A percentile compares a stretch with the other conserved stretches of the same genome.
Conservation (phyloP, 35 echinoderm and acorn worm genomes). For the Anneissia japonica region DNA sequence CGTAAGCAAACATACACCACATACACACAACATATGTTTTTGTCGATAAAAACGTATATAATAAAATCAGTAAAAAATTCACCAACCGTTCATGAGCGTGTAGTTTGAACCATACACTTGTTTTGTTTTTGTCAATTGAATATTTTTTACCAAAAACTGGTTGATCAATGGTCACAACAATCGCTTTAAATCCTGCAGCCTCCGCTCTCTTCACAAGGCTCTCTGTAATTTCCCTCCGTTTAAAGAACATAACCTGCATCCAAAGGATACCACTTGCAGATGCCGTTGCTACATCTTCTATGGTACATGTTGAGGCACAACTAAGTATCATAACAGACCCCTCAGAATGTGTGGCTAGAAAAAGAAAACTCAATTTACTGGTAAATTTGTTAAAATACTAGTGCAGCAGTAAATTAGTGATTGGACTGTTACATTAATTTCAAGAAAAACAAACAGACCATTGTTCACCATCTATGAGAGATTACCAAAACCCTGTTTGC, state of each 20-base stretch:
- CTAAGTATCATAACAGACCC: not conserved
- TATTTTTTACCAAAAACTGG: not conserved
- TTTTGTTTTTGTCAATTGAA: not conserved
- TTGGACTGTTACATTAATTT: no score
- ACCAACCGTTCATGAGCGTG: constrained; percentile 28
- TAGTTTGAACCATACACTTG: constrained; percentile 28
- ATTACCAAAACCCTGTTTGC: no score
- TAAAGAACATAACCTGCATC: constrained; percentile 46
- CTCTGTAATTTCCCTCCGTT: constrained; percentile 25
- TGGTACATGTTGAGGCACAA: not conserved
- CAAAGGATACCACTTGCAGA: not conserved
- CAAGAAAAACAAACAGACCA: no score
- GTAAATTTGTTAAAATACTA: no score
- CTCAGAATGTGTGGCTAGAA: not conserved
- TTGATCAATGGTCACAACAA: constrained; percentile 21
- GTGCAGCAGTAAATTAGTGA: no score
- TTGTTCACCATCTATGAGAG: no score
- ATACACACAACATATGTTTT: not conserved
- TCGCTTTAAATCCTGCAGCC: constrained; percentile 7
- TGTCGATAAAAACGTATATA: not conserved
- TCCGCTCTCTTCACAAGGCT: constrained; percentile 43
- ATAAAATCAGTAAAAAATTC: constrained; percentile 42
- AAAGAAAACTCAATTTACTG: no score
- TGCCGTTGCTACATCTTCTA: not conserved
- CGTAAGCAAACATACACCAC: not conserved